Conservation (phyloP, 2,113 vertebrate species). For the Taxidea taxus region DNA sequence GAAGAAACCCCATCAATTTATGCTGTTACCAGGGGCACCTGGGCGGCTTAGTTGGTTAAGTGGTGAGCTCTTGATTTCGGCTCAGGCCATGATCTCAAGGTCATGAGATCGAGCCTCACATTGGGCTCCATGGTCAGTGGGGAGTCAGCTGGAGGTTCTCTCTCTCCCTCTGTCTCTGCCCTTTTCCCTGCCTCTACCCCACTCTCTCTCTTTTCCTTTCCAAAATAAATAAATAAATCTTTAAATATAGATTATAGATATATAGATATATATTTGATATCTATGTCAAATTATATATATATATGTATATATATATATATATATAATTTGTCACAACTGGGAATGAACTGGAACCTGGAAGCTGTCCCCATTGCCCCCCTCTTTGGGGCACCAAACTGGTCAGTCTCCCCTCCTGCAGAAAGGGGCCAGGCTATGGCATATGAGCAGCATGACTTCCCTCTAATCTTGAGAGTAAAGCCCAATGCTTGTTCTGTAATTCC, state of each 20-base stretch:
- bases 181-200: background rate
- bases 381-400: background rate
- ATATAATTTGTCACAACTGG: no score
- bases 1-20: no score
- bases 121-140: background rate
- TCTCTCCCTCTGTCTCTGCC: background rate
- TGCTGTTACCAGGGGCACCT: background rate
- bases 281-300: no score
- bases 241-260: background rate
- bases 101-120: background rate
- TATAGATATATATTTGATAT: no score
- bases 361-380: background rate
- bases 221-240: background rate
- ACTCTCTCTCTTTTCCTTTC: background rate
- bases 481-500: fast-evolving
- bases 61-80: background rate
- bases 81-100: background rate
- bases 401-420: background rate
- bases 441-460: background rate
- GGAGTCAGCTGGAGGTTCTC: background rate
- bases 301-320: no score
- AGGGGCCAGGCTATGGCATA: no score
- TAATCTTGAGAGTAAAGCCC: background rate
- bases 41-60: background rate
- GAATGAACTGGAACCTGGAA: background rate